These are phyloP conservation scores for Poecilia latipinna DNA, from an alignment of 2,113 vertebrate species.

Conservation along the genomic window DNA sequence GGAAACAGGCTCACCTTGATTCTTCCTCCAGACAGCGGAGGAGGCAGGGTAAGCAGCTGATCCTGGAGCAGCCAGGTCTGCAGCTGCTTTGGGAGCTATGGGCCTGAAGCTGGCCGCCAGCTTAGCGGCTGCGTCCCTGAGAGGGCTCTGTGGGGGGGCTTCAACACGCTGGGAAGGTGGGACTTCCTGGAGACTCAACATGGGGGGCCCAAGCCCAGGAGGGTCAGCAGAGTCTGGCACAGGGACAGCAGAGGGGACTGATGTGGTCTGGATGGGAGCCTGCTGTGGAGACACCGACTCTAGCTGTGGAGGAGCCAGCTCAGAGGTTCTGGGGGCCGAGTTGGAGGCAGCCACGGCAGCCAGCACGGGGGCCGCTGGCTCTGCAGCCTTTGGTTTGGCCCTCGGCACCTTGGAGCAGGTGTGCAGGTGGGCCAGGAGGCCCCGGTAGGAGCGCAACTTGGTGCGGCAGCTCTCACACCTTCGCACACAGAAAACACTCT, in stretches of 20 bases:
- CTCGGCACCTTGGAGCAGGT: conserved; percentile 88
- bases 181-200: conserved; percentile 3
- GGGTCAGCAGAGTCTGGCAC: neutral
- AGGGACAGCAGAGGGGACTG: neutral
- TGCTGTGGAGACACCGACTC: conserved; percentile 13
- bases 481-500: neutral
- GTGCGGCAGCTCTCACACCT: conserved; percentile 95
- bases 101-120: neutral
- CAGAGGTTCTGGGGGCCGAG: neutral
- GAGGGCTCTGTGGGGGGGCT: neutral
- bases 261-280: neutral
- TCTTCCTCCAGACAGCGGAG: conserved; percentile 88
- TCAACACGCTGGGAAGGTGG: conserved; percentile 1
- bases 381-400: conserved; percentile 66
- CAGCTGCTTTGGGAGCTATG: neutral
- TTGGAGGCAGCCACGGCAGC: neutral
- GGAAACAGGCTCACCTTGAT: conserved; percentile 82
- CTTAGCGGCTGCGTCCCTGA: neutral
- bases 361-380: neutral
- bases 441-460: conserved; percentile 90
- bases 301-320: conserved; percentile 4
- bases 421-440: conserved; percentile 94
- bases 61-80: conserved; percentile 45
- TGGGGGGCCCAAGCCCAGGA: neutral
- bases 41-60: conserved; percentile 76